A percentile compares a stretch with the other conserved stretches of the same genome.
phyloP scores from a whole-genome alignment of 2,888 invertebrate genomes.

The Calameuta pallipes region DNA sequence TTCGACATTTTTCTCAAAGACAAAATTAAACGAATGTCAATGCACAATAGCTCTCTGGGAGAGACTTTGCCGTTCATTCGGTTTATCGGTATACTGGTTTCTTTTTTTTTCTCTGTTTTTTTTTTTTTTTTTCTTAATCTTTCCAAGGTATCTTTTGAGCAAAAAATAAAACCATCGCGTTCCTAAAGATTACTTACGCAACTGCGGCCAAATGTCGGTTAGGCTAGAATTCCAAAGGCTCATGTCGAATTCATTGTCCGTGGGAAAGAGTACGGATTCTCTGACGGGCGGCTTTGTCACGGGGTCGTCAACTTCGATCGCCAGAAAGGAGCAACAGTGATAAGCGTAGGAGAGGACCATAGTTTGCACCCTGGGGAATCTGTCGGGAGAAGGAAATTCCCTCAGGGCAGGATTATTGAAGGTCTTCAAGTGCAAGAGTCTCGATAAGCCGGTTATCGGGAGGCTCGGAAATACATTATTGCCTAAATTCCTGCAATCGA shows the following conservation, averaged over 20 bases:
- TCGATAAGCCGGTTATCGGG: slow-evolving; percentile 84
- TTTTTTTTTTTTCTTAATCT: no score
- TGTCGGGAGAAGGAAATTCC: slow-evolving; percentile 88
- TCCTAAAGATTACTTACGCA: slow-evolving; percentile 72
- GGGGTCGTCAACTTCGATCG: slow-evolving; percentile 66
- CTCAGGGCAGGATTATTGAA: slow-evolving; percentile 90
- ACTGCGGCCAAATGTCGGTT: slow-evolving; percentile 85
- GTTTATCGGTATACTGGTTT: no score
- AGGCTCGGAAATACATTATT: slow-evolving; percentile 87
- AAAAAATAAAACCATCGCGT: no score
- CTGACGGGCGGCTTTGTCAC: slow-evolving; percentile 65
- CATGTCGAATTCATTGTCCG: slow-evolving; percentile 77
- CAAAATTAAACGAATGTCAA: no score
- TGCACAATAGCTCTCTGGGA: no score
- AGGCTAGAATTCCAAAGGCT: slow-evolving; percentile 84
- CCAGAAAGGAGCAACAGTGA: slow-evolving; percentile 93
- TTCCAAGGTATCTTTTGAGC: no score
- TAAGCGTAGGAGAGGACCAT: slow-evolving; percentile 93
- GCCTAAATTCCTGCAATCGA: slow-evolving; percentile 82
- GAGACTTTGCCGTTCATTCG: no score
- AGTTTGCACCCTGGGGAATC: slow-evolving; percentile 87
- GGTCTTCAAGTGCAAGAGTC: slow-evolving; percentile 86
- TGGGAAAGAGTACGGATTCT: slow-evolving; percentile 78
- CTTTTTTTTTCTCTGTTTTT: no score
- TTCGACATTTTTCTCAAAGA: no score